Base-by-base conservation (phyloP, 1,140 invertebrate genomes). In the Drosophila cardini region DNA sequence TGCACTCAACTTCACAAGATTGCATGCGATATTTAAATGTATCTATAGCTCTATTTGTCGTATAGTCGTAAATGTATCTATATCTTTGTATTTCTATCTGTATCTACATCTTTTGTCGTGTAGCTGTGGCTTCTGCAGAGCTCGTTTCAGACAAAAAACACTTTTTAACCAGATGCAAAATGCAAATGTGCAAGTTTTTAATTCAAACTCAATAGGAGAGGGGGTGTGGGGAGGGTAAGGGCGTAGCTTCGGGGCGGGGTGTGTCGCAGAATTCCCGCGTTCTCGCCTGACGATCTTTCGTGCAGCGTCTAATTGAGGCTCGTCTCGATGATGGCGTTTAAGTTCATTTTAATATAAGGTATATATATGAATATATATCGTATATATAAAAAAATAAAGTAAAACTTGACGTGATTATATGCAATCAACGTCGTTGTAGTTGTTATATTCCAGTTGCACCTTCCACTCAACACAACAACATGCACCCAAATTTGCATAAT, bases 401-500 rank as follows among this genome's bases (percentile, higher is more conserved):
- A 64, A 65, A 65, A 64, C 71, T 74, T 87, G 76, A 87, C 84
- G 84, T 87, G 84, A 84, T 89, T 87, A 73, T 84, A 78, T 80
- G 84, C 72, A 80, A 87, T 87, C 80, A 89, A 58, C 67, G 55
- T 40, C 8, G 53, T 70, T 50, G 60, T 60, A 53, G 58, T 67
- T 6, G 42, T 65, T 52, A 36, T 40, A 34, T n/a, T 45, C 58
- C 42, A 61, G 62, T 72, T 60, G 57, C 74, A 65, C 21, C 60
- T 38, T 45, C 70, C 71, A 63, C 63, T 73, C 46, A 64, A 38
- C 32, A 40, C 71, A 72, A 56, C 58, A 89, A 87, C 84, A 84
- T 89, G 84, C 84, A 87, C 84, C 78, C 70, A 72, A 80, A 87
- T 87, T 87, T 87, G 84, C 84, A 87, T 87, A 87, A 87, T 87